phyloP scores from a whole-genome alignment of 1,140 invertebrate species.

The Drosophila pectinifera region DNA sequence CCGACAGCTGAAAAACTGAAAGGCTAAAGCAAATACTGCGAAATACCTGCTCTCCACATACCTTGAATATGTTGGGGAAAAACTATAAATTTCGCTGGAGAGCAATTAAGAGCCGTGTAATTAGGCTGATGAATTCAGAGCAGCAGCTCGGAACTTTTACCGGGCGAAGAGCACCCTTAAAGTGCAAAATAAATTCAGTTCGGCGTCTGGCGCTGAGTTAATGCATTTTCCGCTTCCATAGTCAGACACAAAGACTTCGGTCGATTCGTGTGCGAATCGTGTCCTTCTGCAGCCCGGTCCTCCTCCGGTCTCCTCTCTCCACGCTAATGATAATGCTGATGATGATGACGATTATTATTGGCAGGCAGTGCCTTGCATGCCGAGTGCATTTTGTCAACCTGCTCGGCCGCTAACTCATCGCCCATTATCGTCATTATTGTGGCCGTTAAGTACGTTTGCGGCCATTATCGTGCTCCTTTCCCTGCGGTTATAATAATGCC shows the following conservation, averaged over 20 bases:
- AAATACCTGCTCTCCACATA: background rate
- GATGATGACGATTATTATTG: conserved; percentile 71
- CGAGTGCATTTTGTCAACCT: conserved; percentile 77
- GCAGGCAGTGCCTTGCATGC: conserved; percentile 59
- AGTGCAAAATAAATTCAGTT: conserved; percentile 38
- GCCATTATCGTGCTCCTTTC: conserved; percentile 53
- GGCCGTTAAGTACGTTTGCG: conserved; percentile 75
- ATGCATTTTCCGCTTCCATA: conserved; percentile 48
- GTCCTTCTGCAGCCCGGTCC: conserved; percentile 17
- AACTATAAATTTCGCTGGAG: conserved; percentile 10
- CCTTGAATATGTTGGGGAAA: conserved; percentile 6
- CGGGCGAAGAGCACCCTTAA: background rate
- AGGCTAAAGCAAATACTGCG: conserved; percentile 1
- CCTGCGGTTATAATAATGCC: conserved; percentile 57
- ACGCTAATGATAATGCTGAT: conserved; percentile 37
- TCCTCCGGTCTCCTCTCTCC: background rate
- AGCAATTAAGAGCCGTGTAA: conserved; percentile 25
- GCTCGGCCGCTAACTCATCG: conserved; percentile 52
- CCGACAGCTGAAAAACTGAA: conserved; percentile 6
- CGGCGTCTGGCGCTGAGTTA: conserved; percentile 34
- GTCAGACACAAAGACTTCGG: conserved; percentile 47
- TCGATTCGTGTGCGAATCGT: too few species aligned
- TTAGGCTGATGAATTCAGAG: conserved; percentile 36
- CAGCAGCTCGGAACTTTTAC: background rate
- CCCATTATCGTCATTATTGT: conserved; percentile 82